Percentiles rank a stretch among this genome's conserved stretches.
Conservation (phyloP, 2,888 invertebrate genomes). For the Danaus chrysippus region DNA sequence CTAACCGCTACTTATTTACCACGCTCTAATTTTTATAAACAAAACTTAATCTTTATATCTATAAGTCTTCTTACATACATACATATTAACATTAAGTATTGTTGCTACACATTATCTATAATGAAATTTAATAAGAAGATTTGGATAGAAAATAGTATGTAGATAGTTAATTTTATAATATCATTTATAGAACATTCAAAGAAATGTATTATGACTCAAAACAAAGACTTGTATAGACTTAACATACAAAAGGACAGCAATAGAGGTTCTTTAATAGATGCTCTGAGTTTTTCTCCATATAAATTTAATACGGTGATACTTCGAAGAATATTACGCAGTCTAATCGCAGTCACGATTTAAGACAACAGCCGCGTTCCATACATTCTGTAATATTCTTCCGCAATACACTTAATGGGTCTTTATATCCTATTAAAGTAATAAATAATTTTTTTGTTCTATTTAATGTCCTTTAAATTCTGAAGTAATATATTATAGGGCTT, state of each 20-base stretch:
- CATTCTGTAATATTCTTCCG: slow-evolving; percentile 32
- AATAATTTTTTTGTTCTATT: background rate
- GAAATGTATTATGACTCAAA: background rate
- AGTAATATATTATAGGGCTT: slow-evolving; percentile 8
- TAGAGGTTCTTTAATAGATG: slow-evolving; percentile 5
- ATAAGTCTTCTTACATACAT: no score
- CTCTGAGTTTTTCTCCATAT: slow-evolving; percentile 16
- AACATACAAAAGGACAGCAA: slow-evolving; percentile 5
- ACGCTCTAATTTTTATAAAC: slow-evolving; percentile 12
- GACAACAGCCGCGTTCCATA: slow-evolving; percentile 36
- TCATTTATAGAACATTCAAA: slow-evolving; percentile 1
- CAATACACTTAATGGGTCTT: slow-evolving; percentile 16
- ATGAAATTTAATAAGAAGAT: background rate
- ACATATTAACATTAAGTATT: background rate
- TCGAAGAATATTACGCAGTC: slow-evolving; percentile 29
- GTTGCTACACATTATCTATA: background rate
- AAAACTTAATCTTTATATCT: background rate
- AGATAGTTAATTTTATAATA: background rate
- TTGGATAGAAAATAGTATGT: background rate
- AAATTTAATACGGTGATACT: slow-evolving; percentile 23
- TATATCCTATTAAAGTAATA: background rate
- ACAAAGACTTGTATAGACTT: slow-evolving; percentile 5
- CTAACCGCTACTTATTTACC: slow-evolving; percentile 3
- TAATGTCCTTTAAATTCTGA: slow-evolving; percentile 17
- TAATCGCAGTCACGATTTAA: slow-evolving; percentile 37